Evolutionary conservation across 1,140 invertebrate genomes (phyloP).

Genomic region (Bradysia coprophila): DNA sequence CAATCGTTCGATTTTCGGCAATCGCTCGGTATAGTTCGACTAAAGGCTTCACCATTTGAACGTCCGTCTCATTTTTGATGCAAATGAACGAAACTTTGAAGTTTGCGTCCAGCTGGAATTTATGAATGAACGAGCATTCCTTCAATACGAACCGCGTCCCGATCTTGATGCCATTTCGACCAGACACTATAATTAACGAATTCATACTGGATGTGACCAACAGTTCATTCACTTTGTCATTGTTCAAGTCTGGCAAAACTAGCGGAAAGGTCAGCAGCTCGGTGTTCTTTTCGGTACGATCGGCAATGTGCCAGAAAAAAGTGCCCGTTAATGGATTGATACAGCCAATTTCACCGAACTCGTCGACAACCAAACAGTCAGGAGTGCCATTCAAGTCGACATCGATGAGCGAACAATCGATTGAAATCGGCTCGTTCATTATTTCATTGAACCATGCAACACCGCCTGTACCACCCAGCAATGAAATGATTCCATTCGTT

Average conservation of each 20-base stretch:
- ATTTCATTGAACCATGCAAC: constrained; percentile 44
- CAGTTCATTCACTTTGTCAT: constrained; percentile 46
- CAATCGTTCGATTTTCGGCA: constrained; percentile 21
- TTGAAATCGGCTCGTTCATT: constrained; percentile 37
- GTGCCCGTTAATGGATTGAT: constrained; percentile 45
- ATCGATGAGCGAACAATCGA: constrained; percentile 51
- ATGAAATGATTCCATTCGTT: constrained; percentile 32
- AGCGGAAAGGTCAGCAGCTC: constrained; percentile 42
- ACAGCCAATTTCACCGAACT: constrained; percentile 41
- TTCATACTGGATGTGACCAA: constrained; percentile 35
- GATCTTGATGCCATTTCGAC: constrained; percentile 24
- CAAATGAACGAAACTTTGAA: constrained; percentile 25
- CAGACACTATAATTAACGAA: constrained; percentile 41
- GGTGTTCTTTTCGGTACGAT: constrained; percentile 26
- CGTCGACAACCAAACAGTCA: constrained; percentile 51
- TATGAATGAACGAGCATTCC: constrained; percentile 27
- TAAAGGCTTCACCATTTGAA: constrained; percentile 16
- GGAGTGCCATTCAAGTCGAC: constrained; percentile 43
- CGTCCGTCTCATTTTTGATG: constrained; percentile 24
- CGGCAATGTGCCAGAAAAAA: constrained; percentile 37
- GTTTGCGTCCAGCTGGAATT: constrained; percentile 17
- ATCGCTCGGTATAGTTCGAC: constrained; percentile 22
- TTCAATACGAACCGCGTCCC: constrained; percentile 28
- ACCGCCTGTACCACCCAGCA: constrained; percentile 38
- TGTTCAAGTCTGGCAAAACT: constrained; percentile 47